Conservation (phyloP, 2,113 vertebrate genomes). For the Mormyrus lacerda region DNA sequence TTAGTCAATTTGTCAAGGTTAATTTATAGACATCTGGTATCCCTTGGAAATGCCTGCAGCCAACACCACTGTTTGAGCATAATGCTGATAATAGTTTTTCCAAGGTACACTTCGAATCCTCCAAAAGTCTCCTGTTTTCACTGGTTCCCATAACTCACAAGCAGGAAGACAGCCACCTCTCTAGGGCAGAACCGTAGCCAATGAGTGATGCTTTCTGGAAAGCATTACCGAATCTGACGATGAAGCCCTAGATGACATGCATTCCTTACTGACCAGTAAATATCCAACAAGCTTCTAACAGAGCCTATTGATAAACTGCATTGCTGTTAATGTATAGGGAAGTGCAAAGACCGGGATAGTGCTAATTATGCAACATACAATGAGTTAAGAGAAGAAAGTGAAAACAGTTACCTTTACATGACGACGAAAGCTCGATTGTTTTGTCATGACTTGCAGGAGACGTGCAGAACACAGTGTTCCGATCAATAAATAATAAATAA, state of each 20-base stretch:
- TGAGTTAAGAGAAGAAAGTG: background rate
- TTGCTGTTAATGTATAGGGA: background rate
- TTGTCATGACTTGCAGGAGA: background rate
- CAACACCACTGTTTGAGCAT: background rate
- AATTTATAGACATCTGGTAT: background rate
- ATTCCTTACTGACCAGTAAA: background rate
- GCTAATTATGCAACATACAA: background rate
- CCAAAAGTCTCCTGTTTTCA: constrained; percentile 2
- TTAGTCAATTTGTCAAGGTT: constrained; percentile 3
- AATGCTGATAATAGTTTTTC: constrained; percentile 12
- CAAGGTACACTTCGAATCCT: background rate
- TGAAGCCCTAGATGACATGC: background rate
- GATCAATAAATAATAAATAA: background rate
- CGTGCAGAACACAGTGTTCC: background rate
- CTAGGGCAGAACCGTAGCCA: background rate
- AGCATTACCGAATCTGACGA: constrained; percentile 6
- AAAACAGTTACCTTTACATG: background rate
- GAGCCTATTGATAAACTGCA: background rate
- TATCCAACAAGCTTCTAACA: background rate
- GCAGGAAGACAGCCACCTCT: constrained; percentile 10
- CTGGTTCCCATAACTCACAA: constrained; percentile 6
- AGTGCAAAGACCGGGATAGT: background rate
- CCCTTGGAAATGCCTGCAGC: background rate
- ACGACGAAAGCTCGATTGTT: background rate
- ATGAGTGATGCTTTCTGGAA: background rate